Evolutionary conservation across 2,113 vertebrate species (phyloP).

Genomic region (Numenius arquata): DNA sequence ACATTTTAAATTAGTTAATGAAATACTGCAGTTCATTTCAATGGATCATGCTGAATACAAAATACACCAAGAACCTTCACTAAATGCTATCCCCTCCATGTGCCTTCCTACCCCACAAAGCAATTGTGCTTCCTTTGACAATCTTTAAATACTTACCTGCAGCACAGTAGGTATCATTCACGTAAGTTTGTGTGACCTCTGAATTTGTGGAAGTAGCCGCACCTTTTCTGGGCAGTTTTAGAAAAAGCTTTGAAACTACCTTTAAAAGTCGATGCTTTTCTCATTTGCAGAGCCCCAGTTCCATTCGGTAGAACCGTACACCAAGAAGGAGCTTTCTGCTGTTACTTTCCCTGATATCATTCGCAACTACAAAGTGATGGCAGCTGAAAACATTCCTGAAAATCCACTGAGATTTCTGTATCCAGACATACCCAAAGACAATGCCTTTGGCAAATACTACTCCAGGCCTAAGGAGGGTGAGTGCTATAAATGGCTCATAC

Average conservation of each 20-base stretch:
- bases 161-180: not conserved
- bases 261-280: not conserved
- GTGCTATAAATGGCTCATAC: not conserved
- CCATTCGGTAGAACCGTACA: constrained; percentile 95
- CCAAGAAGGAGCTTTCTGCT: constrained; percentile 90
- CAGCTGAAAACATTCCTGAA: constrained; percentile 92
- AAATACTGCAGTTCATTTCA: not conserved
- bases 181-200: not conserved
- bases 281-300: constrained; percentile 77
- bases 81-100: fast-evolving
- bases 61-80: not conserved
- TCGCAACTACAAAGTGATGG: constrained; percentile 97
- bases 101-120: not conserved
- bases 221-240: not conserved
- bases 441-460: constrained; percentile 96
- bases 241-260: not conserved
- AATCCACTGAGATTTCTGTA: constrained; percentile 92
- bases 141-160: not conserved
- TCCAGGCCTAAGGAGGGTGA: constrained; percentile 90
- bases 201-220: not conserved
- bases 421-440: constrained; percentile 88
- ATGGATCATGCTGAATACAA: not conserved
- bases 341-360: constrained; percentile 95
- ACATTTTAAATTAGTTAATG: not conserved
- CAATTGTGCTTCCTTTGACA: not conserved